Evolutionary conservation across 2,797 vertebrate species (phyloP), one percentile per base, ranked within the genome.

Genomic region (Eleutherodactylus coqui): DNA sequence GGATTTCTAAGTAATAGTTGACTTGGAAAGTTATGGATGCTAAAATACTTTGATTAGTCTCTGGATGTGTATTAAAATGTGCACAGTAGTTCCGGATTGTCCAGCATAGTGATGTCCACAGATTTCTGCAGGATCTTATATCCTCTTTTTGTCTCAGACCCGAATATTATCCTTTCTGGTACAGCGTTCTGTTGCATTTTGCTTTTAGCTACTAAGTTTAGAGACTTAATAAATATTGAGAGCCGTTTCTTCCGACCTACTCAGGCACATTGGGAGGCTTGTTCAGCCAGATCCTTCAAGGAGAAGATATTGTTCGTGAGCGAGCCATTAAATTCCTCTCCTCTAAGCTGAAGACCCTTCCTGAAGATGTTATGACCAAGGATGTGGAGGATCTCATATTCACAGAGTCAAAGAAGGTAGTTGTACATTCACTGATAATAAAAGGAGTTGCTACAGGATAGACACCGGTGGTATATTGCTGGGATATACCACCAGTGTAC

Each of bases 211-310:
- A 1, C 27, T 58, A 27, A n/a, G 24, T 64, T 64, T 16, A 32
- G 60, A 32, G 14, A 1, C 60, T 2, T 32, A 0, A 17, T 64
- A 64, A 5, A 34, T 32, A 21, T 19, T 60, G 3, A 27, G 27
- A 8, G 0, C 1, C 36, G 32, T 67, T 24, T 79, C 84, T n/a
- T 14, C 70, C 89, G 27, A 89, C 1, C 70, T n/a, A 88, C 90
- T 24, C 86, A 99, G 98, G 98, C 19, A 99, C 98, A 29, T 92
- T 99, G 73, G 97, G 97, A 79, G 98, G 98, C 32, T 95, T 99
- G 81, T 99, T 98, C 91, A 98, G 97, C 88, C 98, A 99, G 85
- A 98, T 99, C 92, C 95, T 99, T 89, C 98, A 99, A 88, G 98
- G 98, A 64, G 98, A 99, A 87, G 98, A 99, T 90, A 96, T 99